These are phyloP conservation scores for Ianthella basta DNA, from an alignment of 37 sponge, comb jelly and placozoan species.

Conservation along the genomic window DNA sequence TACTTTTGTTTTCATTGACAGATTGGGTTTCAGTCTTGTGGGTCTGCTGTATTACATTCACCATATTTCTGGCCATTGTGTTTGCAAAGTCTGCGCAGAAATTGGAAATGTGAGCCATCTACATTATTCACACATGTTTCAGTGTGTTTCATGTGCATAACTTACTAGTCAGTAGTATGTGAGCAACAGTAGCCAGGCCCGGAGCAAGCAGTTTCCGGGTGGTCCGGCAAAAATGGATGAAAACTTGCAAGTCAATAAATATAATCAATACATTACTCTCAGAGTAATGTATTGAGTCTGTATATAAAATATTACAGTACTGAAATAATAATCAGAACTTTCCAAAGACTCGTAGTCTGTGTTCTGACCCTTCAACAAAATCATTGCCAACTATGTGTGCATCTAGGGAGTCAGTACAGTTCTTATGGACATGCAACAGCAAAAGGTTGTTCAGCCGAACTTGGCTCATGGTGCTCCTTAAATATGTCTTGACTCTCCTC, in stretches of 20 bases:
- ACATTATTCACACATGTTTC: neutral
- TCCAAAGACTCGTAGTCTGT: neutral
- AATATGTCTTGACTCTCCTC: neutral
- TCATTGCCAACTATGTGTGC: neutral
- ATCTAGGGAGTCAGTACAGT: too few species aligned
- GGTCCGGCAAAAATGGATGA: too few species aligned
- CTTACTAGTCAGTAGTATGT: too few species aligned
- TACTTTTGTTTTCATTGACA: neutral
- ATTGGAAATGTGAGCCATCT: constrained; percentile 57
- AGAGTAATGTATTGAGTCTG: too few species aligned
- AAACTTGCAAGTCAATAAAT: too few species aligned
- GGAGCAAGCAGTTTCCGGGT: too few species aligned
- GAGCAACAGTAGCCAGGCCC: too few species aligned
- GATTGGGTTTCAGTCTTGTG: constrained; percentile 79
- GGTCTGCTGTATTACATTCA: constrained; percentile 74
- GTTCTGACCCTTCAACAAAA: neutral
- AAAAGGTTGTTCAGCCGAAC: neutral
- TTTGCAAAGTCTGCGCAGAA: constrained; percentile 44
- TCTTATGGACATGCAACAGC: constrained; percentile 1
- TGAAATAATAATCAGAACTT: neutral
- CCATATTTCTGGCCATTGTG: constrained; percentile 57
- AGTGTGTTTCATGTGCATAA: too few species aligned
- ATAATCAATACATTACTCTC: too few species aligned
- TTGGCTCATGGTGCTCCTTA: neutral
- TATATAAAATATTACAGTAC: too few species aligned